A percentile compares a stretch with the other conserved stretches of the same genome.
phyloP scores from a whole-genome alignment of 2,888 invertebrate species.

The Criorhina ranunculi region DNA sequence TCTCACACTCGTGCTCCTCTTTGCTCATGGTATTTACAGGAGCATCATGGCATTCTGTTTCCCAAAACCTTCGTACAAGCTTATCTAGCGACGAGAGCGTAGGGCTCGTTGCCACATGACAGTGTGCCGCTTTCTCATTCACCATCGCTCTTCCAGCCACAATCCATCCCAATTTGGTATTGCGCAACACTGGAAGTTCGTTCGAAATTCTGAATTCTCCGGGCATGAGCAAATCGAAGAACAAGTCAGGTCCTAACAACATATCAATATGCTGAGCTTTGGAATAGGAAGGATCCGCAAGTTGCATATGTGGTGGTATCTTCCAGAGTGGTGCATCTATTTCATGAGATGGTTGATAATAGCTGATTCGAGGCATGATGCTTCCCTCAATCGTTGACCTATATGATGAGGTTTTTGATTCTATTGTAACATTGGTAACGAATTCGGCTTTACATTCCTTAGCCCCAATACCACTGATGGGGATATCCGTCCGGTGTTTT shows the following conservation, averaged over 20 bases:
- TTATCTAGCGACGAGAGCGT: not conserved
- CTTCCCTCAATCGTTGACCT: constrained; percentile 8
- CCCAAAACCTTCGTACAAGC: constrained; percentile 9
- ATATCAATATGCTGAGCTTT: constrained; percentile 55
- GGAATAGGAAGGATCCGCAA: constrained; percentile 53
- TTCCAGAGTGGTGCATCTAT: constrained; percentile 45
- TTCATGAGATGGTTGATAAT: constrained; percentile 49
- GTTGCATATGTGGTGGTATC: constrained; percentile 46
- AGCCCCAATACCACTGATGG: constrained; percentile 24
- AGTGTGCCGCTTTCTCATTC: not conserved
- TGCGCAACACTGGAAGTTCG: constrained; percentile 65
- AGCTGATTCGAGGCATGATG: constrained; percentile 35
- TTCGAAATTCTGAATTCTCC: too few relatives aligned
- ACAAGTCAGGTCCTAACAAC: constrained; percentile 57
- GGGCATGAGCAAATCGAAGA: too few relatives aligned
- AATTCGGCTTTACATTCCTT: constrained; percentile 3
- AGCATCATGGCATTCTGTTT: too few relatives aligned
- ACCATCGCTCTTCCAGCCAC: constrained; percentile 39
- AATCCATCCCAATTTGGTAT: constrained; percentile 68
- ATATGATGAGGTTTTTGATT: constrained; percentile 2
- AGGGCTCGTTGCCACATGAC: constrained; percentile 1
- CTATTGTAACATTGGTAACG: not conserved
- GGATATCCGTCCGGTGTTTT: too few relatives aligned
- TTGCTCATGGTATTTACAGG: too few relatives aligned
- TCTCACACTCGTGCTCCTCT: too few relatives aligned